A percentile compares a stretch with the other conserved stretches of the same genome.
phyloP scores from a whole-genome alignment of 2,888 invertebrate species.

The Mesochorus sp. region DNA sequence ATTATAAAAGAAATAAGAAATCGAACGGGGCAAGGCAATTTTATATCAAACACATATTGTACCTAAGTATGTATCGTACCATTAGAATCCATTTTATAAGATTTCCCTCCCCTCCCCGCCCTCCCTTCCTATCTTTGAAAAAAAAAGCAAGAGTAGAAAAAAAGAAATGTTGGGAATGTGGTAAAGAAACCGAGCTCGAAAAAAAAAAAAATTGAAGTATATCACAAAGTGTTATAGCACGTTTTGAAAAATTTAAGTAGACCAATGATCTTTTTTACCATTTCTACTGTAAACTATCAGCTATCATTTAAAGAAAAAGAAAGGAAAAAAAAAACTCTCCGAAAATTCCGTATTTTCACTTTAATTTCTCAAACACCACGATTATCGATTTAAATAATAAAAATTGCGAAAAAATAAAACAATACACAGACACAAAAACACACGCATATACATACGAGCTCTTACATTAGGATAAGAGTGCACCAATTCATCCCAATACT shows the following conservation, averaged over 20 bases:
- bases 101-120: constrained; percentile 4
- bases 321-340: neutral
- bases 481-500: constrained; percentile 52
- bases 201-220: neutral
- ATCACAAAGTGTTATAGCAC: constrained; percentile 8
- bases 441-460: constrained; percentile 14
- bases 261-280: neutral
- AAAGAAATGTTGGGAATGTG: neutral
- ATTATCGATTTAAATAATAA: neutral
- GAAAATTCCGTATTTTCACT: neutral
- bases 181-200: neutral
- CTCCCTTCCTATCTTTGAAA: constrained; percentile 3
- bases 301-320: neutral
- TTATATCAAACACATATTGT: constrained; percentile 56
- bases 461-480: constrained; percentile 41
- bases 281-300: neutral
- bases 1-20: neutral
- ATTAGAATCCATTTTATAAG: constrained; percentile 56
- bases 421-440: neutral
- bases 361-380: neutral
- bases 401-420: constrained; percentile 13
- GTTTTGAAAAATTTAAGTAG: constrained; percentile 4
- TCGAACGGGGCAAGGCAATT: constrained; percentile 20
- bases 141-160: constrained; percentile 9
- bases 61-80: constrained; percentile 37